Evolutionary conservation across 2,888 invertebrate species (phyloP).

Genomic region (Nemurella pictetii): DNA sequence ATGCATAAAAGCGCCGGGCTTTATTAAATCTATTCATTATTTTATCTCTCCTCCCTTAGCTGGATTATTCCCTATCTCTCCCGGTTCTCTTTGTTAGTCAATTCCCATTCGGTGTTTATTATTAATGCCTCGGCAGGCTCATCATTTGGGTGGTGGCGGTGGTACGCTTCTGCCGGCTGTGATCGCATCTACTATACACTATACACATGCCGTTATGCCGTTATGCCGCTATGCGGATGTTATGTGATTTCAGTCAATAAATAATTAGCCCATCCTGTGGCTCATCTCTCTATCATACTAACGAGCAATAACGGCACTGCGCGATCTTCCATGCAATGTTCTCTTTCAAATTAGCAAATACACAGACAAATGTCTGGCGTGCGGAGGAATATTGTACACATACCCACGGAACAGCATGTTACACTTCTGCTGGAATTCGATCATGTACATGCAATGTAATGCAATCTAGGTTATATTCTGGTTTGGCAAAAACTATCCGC

Average conservation of each 20-base stretch:
- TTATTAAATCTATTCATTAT: conserved; percentile 30
- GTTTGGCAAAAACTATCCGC: not conserved
- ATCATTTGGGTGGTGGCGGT: conserved; percentile 28
- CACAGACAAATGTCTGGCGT: not conserved
- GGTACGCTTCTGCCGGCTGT: not conserved
- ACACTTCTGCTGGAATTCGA: not conserved
- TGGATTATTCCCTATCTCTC: not conserved
- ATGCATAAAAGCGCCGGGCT: conserved; percentile 1
- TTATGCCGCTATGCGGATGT: conserved; percentile 23
- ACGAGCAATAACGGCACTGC: conserved; percentile 7
- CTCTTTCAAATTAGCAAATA: not conserved
- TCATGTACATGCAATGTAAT: not conserved
- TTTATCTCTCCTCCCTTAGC: conserved; percentile 7
- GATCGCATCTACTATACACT: not conserved
- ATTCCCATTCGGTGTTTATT: conserved; percentile 22
- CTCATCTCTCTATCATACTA: not conserved
- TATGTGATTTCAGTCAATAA: conserved; percentile 37
- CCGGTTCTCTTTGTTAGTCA: conserved; percentile 26
- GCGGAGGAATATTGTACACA: not conserved
- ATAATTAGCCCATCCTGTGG: conserved; percentile 34
- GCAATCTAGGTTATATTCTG: not conserved
- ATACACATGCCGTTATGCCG: not conserved
- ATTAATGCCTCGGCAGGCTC: conserved; percentile 35
- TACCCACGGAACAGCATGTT: too few relatives aligned
- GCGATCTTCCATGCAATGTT: not conserved